A percentile compares a stretch with the other conserved stretches of the same genome.
These are phyloP conservation scores for Sinotaia quadrata DNA, from an alignment of 2,888 invertebrate species.

Conservation along the genomic window DNA sequence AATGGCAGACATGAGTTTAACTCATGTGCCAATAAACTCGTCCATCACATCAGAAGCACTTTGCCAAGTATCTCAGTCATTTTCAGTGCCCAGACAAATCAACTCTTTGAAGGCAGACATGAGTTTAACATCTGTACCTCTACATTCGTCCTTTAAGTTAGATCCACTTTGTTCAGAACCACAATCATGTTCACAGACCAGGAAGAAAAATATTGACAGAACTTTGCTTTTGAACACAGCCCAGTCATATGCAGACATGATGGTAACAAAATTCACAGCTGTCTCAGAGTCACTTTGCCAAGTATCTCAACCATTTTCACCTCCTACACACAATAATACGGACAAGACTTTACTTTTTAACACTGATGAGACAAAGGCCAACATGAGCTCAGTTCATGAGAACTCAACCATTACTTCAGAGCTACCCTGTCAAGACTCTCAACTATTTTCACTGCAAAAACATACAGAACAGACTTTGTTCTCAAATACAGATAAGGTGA, in stretches of 20 bases:
- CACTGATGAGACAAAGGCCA: background rate
- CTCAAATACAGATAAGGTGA: background rate
- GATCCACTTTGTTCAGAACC: no score
- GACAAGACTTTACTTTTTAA: slow-evolving; percentile 14
- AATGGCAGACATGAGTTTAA: slow-evolving; percentile 15
- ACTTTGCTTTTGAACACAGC: no score
- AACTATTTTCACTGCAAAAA: background rate
- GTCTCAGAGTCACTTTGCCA: no score
- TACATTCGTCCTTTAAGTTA: no score
- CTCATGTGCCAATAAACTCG: slow-evolving; percentile 4
- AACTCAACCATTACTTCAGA: background rate
- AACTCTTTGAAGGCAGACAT: no score
- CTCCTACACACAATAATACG: background rate
- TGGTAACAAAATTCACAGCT: no score
- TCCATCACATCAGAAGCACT: background rate
- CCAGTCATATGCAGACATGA: no score
- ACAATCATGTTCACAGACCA: no score
- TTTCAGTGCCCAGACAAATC: no score
- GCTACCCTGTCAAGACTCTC: background rate
- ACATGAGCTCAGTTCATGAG: background rate
- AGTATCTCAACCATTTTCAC: background rate
- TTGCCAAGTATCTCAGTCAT: background rate
- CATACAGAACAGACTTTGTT: no score
- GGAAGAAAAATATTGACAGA: no score
- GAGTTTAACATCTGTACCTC: no score